Conservation (phyloP, 2,888 invertebrate species). For the Psylliodes chrysocephalus region DNA sequence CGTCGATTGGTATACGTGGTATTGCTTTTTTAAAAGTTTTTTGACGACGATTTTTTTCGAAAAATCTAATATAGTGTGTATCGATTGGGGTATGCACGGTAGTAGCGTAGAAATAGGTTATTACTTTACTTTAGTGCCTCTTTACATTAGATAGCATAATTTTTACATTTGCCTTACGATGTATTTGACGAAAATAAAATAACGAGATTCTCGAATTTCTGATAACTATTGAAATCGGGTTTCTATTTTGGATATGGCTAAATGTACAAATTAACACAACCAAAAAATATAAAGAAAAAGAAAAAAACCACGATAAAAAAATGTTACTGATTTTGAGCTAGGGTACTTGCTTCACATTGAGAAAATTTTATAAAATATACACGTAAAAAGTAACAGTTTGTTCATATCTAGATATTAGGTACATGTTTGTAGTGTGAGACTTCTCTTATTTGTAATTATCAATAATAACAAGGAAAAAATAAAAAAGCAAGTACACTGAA, state of each 20-base stretch:
- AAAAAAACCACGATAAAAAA: constrained; percentile 21
- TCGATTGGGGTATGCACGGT: constrained; percentile 11
- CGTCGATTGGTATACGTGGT: not conserved
- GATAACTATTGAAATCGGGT: constrained; percentile 29
- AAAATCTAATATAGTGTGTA: not conserved
- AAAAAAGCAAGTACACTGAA: constrained; percentile 30
- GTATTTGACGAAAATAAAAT: constrained; percentile 33
- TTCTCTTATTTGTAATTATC: constrained; percentile 43
- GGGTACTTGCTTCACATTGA: constrained; percentile 41
- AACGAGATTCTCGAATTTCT: constrained; percentile 34
- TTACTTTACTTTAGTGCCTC: constrained; percentile 56
- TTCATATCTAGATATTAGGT: constrained; percentile 43
- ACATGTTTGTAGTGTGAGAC: constrained; percentile 45
- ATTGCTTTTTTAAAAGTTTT: constrained; percentile 1
- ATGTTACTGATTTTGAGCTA: constrained; percentile 34
- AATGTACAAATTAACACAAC: constrained; percentile 36
- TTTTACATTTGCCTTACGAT: constrained; percentile 55
- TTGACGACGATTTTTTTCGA: not conserved
- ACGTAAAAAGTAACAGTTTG: constrained; percentile 30
- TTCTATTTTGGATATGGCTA: constrained; percentile 36
- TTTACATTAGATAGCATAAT: constrained; percentile 48
- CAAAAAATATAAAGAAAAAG: constrained; percentile 32
- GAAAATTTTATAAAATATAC: constrained; percentile 37
- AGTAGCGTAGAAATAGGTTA: too few species aligned
- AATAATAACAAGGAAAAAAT: constrained; percentile 16